Evolutionary conservation across 2,113 vertebrate species (phyloP).

Genomic region (Sphaerodactylus townsendi): DNA sequence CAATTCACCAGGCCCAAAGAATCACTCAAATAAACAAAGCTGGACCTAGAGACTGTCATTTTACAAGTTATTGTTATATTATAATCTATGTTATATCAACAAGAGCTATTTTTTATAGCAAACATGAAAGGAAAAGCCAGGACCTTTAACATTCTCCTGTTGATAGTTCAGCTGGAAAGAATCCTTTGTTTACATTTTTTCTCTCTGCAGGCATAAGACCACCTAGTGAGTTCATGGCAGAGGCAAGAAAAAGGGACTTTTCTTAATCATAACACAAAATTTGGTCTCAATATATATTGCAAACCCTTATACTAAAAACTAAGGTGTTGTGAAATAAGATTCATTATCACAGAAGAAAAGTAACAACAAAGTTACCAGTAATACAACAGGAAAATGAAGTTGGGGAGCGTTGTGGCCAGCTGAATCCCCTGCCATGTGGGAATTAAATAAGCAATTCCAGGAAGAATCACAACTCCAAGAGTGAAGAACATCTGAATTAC

Average conservation of each 20-base stretch:
- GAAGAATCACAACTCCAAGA: constrained; percentile 87
- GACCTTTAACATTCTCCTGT: no score
- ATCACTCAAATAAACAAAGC: no score
- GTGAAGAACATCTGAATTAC: constrained; percentile 94
- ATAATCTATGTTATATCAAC: no score
- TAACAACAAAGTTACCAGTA: constrained; percentile 84
- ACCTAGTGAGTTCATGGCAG: not conserved
- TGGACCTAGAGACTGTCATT: no score
- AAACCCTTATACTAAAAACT: not conserved
- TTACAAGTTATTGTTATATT: no score
- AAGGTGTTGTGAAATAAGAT: not conserved
- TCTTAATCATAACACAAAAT: not conserved
- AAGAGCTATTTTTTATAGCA: no score
- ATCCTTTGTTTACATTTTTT: no score
- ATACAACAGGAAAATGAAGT: constrained; percentile 89
- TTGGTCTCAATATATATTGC: not conserved
- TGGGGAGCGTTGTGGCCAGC: constrained; percentile 87
- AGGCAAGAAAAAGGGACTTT: not conserved
- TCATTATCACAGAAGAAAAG: not conserved
- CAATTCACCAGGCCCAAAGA: no score
- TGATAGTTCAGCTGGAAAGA: no score
- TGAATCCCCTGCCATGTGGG: constrained; percentile 91
- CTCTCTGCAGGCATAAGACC: not conserved
- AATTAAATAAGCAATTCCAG: constrained; percentile 90
- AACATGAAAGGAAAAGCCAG: no score